Conservation (phyloP, 2,888 invertebrate species). For the Coenonympha glycerion region DNA sequence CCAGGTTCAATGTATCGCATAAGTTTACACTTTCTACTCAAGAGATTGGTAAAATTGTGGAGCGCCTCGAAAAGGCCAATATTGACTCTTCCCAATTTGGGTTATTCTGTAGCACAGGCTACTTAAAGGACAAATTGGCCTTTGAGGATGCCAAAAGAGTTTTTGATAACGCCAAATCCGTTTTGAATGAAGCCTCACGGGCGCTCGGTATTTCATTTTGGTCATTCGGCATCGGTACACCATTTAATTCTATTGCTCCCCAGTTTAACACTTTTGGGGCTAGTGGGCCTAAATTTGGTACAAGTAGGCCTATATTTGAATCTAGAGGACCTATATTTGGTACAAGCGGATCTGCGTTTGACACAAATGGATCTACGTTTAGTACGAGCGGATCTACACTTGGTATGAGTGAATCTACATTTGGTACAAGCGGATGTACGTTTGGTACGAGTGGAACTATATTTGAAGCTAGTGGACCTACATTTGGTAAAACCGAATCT, state of each 20-base stretch:
- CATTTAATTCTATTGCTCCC: not conserved
- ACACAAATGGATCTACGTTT: not conserved
- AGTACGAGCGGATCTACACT: not conserved
- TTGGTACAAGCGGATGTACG: too few relatives aligned
- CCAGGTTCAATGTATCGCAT: too few relatives aligned
- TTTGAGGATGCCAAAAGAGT: not conserved
- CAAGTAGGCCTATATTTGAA: not conserved
- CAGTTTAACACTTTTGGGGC: not conserved
- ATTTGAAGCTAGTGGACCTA: too few relatives aligned
- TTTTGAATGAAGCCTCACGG: not conserved
- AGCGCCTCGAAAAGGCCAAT: not conserved
- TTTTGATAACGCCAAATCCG: not conserved
- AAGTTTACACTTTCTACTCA: too few relatives aligned
- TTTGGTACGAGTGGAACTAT: too few relatives aligned
- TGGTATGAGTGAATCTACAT: too few relatives aligned
- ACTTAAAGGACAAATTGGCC: not conserved
- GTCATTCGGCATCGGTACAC: too few relatives aligned
- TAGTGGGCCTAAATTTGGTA: not conserved
- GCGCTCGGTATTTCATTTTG: not conserved
- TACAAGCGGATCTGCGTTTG: not conserved
- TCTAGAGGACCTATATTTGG: not conserved
- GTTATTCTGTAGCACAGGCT: not conserved
- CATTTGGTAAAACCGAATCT: too few relatives aligned
- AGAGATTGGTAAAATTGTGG: too few relatives aligned
- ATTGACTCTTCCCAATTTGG: not conserved